These are phyloP conservation scores for Pachyrhynchus sulphureomaculatus DNA, from an alignment of 1,140 invertebrate species.

Conservation along the genomic window DNA sequence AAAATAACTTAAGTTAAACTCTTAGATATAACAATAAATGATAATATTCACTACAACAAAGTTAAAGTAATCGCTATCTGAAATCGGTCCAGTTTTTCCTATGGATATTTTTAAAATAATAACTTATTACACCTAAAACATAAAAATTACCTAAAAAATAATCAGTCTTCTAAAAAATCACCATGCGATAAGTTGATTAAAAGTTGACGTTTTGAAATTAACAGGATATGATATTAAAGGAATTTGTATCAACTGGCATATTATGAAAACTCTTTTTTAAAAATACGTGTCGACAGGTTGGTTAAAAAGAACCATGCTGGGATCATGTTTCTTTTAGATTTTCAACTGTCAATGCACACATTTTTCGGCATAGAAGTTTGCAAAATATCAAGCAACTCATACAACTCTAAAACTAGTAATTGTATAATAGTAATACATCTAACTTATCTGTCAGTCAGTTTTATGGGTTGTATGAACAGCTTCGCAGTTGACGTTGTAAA, in stretches of 20 bases:
- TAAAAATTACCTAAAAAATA: not conserved
- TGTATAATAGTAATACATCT: conserved; percentile 28
- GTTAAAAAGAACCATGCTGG: conserved; percentile 6
- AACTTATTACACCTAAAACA: not conserved
- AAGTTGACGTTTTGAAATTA: conserved; percentile 20
- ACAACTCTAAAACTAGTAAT: conserved; percentile 29
- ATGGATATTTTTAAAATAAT: not conserved
- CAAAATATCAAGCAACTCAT: conserved; percentile 25
- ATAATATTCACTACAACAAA: not conserved
- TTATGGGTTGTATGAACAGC: conserved; percentile 41
- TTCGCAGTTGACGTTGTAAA: conserved; percentile 45
- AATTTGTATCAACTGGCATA: conserved; percentile 3
- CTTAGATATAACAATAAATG: no score
- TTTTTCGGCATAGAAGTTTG: conserved; percentile 4
- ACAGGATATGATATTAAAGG: conserved; percentile 11
- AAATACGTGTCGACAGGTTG: not conserved
- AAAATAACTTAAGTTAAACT: no score
- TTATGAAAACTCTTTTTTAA: conserved; percentile 5
- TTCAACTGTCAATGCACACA: not conserved
- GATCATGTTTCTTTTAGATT: conserved; percentile 5
- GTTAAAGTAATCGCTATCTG: not conserved
- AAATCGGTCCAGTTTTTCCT: conserved; percentile 6
- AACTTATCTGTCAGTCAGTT: conserved; percentile 5
- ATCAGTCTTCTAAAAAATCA: conserved; percentile 14
- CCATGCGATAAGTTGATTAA: not conserved